Percentiles rank a stretch among this genome's conserved stretches.
Conservation (phyloP, 2,113 vertebrate species). For the Sphyrna mokarran region DNA sequence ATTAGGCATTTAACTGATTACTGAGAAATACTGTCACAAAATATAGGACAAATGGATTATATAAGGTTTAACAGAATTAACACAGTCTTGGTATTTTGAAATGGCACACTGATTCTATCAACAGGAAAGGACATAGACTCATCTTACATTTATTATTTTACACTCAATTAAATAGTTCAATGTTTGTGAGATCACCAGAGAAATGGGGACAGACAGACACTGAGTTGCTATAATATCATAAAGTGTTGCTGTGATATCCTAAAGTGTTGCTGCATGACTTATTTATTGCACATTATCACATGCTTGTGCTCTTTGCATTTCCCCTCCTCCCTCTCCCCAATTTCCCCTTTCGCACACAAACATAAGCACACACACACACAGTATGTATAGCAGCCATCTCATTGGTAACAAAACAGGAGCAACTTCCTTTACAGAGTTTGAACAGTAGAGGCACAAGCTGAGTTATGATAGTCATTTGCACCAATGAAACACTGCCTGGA, state of each 20-base stretch:
- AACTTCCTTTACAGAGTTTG: constrained; percentile 5
- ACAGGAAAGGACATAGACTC: neutral
- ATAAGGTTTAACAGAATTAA: neutral
- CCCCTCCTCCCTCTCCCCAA: neutral
- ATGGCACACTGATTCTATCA: neutral
- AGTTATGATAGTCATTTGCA: neutral
- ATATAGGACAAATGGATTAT: neutral
- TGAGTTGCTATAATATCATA: neutral
- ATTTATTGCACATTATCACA: neutral
- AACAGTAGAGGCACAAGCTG: neutral
- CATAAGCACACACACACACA: neutral
- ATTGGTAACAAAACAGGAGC: neutral
- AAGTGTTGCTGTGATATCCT: neutral
- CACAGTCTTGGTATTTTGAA: neutral
- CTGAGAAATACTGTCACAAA: neutral
- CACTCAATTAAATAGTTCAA: neutral
- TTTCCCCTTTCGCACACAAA: too few species aligned
- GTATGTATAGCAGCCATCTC: neutral
- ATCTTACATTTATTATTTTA: neutral
- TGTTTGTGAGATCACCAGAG: neutral
- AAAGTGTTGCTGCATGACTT: neutral
- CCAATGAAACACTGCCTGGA: neutral
- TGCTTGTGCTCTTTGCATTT: neutral
- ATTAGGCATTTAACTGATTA: neutral
- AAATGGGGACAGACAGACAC: neutral